Base-by-base conservation (phyloP, 2,797 vertebrate species). In the Crocodylus rhombifer region DNA sequence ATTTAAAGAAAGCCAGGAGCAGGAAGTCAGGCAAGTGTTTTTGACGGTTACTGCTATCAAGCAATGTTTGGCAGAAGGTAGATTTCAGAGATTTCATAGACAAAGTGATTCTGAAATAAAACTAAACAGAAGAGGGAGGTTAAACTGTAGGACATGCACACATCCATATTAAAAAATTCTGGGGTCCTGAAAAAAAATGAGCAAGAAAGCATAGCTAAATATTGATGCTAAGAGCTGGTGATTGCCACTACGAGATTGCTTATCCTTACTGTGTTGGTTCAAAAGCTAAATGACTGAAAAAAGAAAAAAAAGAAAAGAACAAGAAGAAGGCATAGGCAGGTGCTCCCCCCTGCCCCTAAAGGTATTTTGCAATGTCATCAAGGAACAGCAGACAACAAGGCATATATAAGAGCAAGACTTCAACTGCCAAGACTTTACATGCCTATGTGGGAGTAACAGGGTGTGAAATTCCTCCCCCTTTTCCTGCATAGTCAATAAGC, bases 1-100 rank as follows among this genome's bases (percentile, higher is more conserved):
- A 16, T 86, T 81, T 14, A 25, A 64, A 58, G 1, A 3, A 51
- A 51, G 42, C 1, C 4, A 8, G 15, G 1, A 77, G 74, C 51
- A 36, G 6, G 3, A 6, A 5, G 21, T 1, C 3, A 0, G 2
- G 51, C n/a, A 20, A 62, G 25, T 23, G 8, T 0, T 0, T 13
- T 74, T 30, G 33, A 33, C 67, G 36, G 30, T 33, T 36, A 69
- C 20, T 36, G 20, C 36, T 18, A 21, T 23, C 33, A 23, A 21
- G 67, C 30, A 23, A 21, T 14, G 33, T 21, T 21, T 67, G 14
- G 28, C 55, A 58, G 20, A 30, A 76, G 13, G n/a, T n/a, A 20
- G 33, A 36, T 36, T 36, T 36, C 33, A 36, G 33, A 36, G 33
- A 36, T 36, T 36, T 36, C 33, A 36, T 36, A 36, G 33, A 36